Conservation (phyloP, 2,113 vertebrate species). For the Larimichthys polyactis region DNA sequence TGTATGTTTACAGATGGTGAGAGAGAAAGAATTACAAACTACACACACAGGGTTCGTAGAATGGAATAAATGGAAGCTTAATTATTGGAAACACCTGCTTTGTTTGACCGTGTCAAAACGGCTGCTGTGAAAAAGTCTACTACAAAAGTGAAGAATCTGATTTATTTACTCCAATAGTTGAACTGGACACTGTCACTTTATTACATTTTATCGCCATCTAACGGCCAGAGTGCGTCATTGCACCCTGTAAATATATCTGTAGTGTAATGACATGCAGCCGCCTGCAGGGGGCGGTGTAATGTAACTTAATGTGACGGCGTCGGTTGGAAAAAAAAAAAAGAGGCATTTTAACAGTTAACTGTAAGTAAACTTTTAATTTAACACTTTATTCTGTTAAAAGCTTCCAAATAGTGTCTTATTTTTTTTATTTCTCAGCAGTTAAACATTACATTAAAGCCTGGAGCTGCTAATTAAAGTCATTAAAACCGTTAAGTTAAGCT, state of each 20-base stretch:
- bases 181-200: no score
- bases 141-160: no score
- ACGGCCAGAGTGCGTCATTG: not conserved
- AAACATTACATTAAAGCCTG: not conserved
- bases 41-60: no score
- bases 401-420: not conserved
- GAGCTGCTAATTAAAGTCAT: conserved; percentile 41
- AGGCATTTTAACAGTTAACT: not conserved
- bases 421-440: not conserved
- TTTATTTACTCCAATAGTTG: no score
- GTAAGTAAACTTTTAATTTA: conserved; percentile 15
- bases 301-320: not conserved
- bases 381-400: not conserved
- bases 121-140: no score
- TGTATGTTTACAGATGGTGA: no score
- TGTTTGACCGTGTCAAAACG: no score
- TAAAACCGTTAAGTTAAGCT: conserved; percentile 16
- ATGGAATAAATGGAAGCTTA: no score
- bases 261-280: not conserved
- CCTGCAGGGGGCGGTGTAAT: conserved; percentile 45
- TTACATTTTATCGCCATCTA: not conserved
- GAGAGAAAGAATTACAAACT: no score
- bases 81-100: no score
- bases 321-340: accelerated
- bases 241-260: no score